Base-by-base conservation (phyloP, 2,113 vertebrate species). In the Cariama cristata region DNA sequence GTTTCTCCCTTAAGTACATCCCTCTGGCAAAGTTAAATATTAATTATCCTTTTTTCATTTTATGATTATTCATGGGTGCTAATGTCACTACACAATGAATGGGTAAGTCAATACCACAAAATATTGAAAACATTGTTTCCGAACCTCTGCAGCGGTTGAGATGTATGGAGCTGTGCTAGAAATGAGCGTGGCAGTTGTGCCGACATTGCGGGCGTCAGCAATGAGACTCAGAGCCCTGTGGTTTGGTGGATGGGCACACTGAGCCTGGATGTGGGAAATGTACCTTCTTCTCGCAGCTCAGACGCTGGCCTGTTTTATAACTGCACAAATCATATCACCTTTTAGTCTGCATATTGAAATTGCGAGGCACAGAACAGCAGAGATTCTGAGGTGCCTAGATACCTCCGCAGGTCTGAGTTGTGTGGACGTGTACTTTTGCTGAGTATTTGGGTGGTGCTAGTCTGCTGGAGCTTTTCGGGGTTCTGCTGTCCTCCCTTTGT, bases 21-120 rank as follows among this genome's bases (percentile, higher is more conserved):
- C 94, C 90, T 95, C 95, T 97, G 97, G 97, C 97, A 97, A 97
- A 95, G 97, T 97, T 98, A 97, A 98, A 96, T 97, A 97, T 95
- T 96, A 97, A 98, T 98, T 93, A 98, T 94, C 91, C 89, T 92
- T 94, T 95, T 88, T 90, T 53, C 66, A 96, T 96, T 95, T 96
- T 69, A 91, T 95, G 97, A 96, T 98, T 97, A 96, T 97, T 97
- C 87, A 67, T 66, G 93, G 97, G 79, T 53, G 47, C 75, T 91
- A 92, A 71, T 97, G 97, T 96, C 94, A 95, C 75, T 90, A 75
- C 79, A 66, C 85, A 69, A 44, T 20, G 28, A 96, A 93, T 74
- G 75, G 88, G 40, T 95, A 96, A 93, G 86, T 90, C 88, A 67
- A 75, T 64, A 38, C 71, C 32, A 45, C 93, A 96, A 94, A 96